These are phyloP conservation scores for Euura lappo DNA, from an alignment of 1,140 invertebrate genomes.

Conservation along the genomic window DNA sequence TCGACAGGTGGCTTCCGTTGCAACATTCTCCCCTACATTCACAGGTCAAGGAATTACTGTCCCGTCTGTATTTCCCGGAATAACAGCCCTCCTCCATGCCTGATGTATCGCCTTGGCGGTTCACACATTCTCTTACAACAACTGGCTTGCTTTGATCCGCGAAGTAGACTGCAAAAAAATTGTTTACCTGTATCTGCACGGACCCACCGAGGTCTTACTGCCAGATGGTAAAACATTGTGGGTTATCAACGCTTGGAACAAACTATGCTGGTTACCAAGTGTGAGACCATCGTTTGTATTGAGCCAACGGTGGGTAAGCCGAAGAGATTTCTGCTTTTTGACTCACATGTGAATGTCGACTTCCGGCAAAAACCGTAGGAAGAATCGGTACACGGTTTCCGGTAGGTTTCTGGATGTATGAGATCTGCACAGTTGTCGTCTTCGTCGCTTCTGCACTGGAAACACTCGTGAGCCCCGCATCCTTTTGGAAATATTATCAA, in stretches of 20 bases:
- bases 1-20: conserved; percentile 21
- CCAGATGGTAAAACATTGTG: no score
- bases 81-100: conserved; percentile 30
- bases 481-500: not conserved
- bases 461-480: conserved; percentile 31
- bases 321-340: not conserved
- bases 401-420: conserved; percentile 20
- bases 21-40: conserved; percentile 36
- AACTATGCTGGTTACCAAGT: no score
- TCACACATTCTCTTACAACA: conserved; percentile 36
- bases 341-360: conserved; percentile 35
- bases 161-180: conserved; percentile 37
- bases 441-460: conserved; percentile 37
- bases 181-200: not conserved
- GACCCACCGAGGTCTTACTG: no score
- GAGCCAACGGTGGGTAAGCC: no score
- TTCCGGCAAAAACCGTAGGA: conserved; percentile 35
- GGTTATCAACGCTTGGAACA: no score
- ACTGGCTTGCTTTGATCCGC: conserved; percentile 28
- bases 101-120: conserved; percentile 17
- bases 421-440: conserved; percentile 32
- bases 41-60: conserved; percentile 39
- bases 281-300: no score
- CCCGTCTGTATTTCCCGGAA: conserved; percentile 33
- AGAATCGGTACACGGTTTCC: conserved; percentile 25